These are phyloP conservation scores for Probosciger aterrimus DNA, from an alignment of 2,113 vertebrate genomes.

Conservation along the genomic window DNA sequence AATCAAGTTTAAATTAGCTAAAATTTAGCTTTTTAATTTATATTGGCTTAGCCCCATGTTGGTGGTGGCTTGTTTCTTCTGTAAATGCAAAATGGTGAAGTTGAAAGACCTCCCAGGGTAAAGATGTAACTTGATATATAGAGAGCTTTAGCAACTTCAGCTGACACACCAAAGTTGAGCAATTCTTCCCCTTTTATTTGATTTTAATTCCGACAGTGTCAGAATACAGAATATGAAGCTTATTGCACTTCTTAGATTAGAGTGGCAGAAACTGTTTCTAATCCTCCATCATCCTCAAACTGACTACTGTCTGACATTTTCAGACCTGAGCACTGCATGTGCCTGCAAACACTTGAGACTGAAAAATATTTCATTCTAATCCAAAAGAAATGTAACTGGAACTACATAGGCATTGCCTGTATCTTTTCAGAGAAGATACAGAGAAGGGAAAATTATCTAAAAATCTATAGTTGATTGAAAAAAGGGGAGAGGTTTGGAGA, in stretches of 20 bases:
- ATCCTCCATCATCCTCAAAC: conserved; percentile 35
- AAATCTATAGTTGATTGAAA: background rate
- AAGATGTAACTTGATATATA: background rate
- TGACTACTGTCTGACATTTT: conserved; percentile 25
- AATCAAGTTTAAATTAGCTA: background rate
- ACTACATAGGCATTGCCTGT: background rate
- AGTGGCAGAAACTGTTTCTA: conserved; percentile 26
- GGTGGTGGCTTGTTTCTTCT: background rate
- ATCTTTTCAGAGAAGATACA: background rate
- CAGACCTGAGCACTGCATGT: background rate
- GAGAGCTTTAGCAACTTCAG: background rate
- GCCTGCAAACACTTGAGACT: background rate
- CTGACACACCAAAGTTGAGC: background rate
- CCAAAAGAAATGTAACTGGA: background rate
- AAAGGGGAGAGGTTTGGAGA: background rate
- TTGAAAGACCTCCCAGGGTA: background rate
- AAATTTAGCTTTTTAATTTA: background rate
- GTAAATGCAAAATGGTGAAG: background rate
- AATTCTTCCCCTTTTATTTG: background rate
- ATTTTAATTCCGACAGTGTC: background rate
- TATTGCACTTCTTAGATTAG: background rate
- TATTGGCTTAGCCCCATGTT: background rate
- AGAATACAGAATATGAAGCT: conserved; percentile 15
- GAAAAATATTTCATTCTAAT: conserved; percentile 16
- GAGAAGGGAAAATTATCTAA: background rate